Evolutionary conservation across 2,113 vertebrate species (phyloP), one percentile per base, ranked within the genome.

Genomic region (Picathartes gymnocephalus): DNA sequence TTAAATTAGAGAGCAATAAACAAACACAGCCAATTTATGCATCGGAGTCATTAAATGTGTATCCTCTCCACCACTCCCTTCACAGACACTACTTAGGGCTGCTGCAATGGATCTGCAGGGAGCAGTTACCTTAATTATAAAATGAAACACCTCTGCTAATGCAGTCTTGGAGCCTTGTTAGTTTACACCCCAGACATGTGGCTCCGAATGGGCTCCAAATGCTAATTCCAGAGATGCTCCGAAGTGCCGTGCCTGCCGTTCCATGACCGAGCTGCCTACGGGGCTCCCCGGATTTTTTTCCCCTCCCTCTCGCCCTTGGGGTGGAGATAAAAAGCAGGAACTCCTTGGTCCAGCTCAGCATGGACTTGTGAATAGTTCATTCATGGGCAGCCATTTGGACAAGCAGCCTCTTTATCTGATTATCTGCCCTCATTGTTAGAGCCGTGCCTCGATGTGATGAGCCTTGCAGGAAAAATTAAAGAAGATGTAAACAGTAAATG

Each of bases 401-500:
- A 25, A 94, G 78, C 72, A 92, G 78, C 19, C 81, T 96, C 96
- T 96, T 96, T 86, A 96, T 96, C 95, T 92, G 96, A 93, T 97
- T 93, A 93, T 97, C 97, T 96, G 97, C 81, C 93, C 96, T 96
- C 78, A 47, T 94, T 70, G 57, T 96, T 97, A 95, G 84, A 95
- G 78, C 90, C 94, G 51, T 82, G 89, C 94, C 95, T 77, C 76
- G 82, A 97, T 96, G 95, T 93, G 97, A 98, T 97, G 97, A 98
- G 97, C 97, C 98, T 98, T 98, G 95, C 92, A 98, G 98, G 98
- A 98, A 97, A 98, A 98, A 98, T 98, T 98, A 97, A 98, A 97
- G 97, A 97, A 98, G 97, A 98, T 97, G 97, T 98, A 98, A 98
- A 98, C 97, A 98, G 97, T 98, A 98, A 98, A 98, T 96, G 98